Base-by-base conservation (phyloP, 2,888 invertebrate genomes). In the Ophion ventricosus region DNA sequence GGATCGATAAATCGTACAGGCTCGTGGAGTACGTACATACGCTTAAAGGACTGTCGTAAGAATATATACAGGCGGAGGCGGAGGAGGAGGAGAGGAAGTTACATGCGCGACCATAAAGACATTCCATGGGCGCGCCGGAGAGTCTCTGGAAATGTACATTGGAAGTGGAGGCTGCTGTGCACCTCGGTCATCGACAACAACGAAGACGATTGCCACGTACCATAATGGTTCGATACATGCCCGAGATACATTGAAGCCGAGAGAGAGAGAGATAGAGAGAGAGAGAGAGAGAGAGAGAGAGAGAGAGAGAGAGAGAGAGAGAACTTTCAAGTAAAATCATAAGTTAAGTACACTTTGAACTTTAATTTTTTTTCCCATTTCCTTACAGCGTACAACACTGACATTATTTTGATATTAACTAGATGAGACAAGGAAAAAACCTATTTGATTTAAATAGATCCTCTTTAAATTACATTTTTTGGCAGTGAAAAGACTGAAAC, bases 81-180 rank as follows among this genome's bases (percentile, higher is more conserved):
- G 57, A 43, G 72, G 29, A 43, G 35, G 72, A 63, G 63, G 43
- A 67, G 59, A 64, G 75, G 75, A 79, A 69, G 74, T 75, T 70
- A 72, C 75, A 79, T 82, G 82, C 75, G 66, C 79, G 79, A 78
- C 84, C 84, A 84, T 84, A 80, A 84, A 84, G 84, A 82, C 84
- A 84, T 84, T 84, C 84, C 79, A 84, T 82, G 82, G 84, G 84
- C 84, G 84, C 84, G 84, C 76, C 82, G 29, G 57, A 59, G 61
- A 74, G 84, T 82, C 82, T 82, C 73, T 59, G 43, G 20, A 67
- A 80, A 66, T 63, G 75, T 20, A 70, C 78, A 70, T 78, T 61
- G 74, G 43, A 40, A 82, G 81, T 69, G 78, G 75, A 82, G 70
- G 79, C 84, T 84, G 78, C 61, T 75, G 77, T 49, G 43, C 35